phyloP scores from a whole-genome alignment of 2,888 invertebrate species.

The Perizoma affinitatum region DNA sequence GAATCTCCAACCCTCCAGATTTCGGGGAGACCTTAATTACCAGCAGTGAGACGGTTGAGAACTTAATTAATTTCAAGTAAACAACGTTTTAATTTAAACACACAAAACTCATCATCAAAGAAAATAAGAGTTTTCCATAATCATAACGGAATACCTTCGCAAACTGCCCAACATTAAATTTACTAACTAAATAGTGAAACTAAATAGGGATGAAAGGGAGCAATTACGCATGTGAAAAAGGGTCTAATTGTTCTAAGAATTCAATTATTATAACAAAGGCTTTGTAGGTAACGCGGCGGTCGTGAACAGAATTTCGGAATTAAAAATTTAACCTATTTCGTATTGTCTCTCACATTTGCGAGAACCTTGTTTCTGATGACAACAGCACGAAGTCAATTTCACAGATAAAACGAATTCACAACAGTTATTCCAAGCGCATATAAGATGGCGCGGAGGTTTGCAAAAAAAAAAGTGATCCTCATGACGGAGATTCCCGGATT shows the following conservation, averaged over 20 bases:
- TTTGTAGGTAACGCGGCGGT: conserved; percentile 13
- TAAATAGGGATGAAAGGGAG: conserved; percentile 28
- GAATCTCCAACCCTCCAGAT: too few relatives aligned
- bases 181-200: conserved; percentile 17
- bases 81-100: conserved; percentile 6
- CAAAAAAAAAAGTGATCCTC: too few relatives aligned
- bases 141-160: conserved; percentile 4
- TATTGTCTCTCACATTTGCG: too few relatives aligned
- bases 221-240: conserved; percentile 24
- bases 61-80: conserved; percentile 7
- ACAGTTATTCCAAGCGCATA: too few relatives aligned
- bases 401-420: too few relatives aligned
- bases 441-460: too few relatives aligned
- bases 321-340: conserved; percentile 11
- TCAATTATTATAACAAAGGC: conserved; percentile 36
- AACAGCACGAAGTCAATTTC: too few relatives aligned
- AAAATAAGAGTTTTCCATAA: conserved; percentile 7
- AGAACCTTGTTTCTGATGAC: too few relatives aligned
- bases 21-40: too few relatives aligned
- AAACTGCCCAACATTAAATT: conserved; percentile 3
- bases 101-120: conserved; percentile 8
- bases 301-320: conserved; percentile 9
- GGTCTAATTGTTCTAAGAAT: conserved; percentile 37
- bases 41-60: background rate
- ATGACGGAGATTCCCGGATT: too few relatives aligned